Evolutionary conservation across 2,888 invertebrate species (phyloP), one percentile per base, ranked within the genome.

Genomic region (Hermaeophaga mercurialis): DNA sequence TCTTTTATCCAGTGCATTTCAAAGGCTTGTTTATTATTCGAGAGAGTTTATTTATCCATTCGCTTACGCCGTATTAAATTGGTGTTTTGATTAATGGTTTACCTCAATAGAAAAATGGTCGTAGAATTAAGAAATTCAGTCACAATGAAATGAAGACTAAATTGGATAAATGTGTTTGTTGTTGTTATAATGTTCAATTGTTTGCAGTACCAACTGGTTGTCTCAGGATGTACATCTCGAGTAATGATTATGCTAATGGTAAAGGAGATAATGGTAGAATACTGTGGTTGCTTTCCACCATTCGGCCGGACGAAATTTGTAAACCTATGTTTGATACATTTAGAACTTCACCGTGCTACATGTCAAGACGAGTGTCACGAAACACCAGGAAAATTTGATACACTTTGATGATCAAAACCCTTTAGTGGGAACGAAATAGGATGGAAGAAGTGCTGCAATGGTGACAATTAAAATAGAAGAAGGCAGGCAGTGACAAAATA

Each of bases 161-260:
- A 63, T 63, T 48, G 54, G 46, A 56, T 63, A 59, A 61, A 59
- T 48, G 34, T 57, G 57, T 59, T 61, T 64, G 64, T 64, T 64
- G 63, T 64, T 60, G 55, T 59, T 60, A 53, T 54, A 54, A 59
- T 48, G 59, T 65, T 64, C 66, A 66, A 65, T 67, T 65, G 67
- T 66, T 69, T 67, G 67, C 67, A 65, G 64, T 65, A 63, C 63
- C 66, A 68, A 65, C 65, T 62, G 64, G 64, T 63, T 66, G 64
- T 64, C 62, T 63, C 61, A 58, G 62, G 65, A 62, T 62, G 58
- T 60, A 56, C 58, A 56, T 62, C 36, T 43, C 34, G 39, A 44
- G 43, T 34, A 43, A 43, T 43, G 43, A 43, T 43, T 24, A 49
- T 36, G 17, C 3, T 11, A 31, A 31, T 9, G 31, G 31, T 31